Base-by-base conservation (phyloP, 2,888 invertebrate species). In the Dasysyrphus albostriatus region DNA sequence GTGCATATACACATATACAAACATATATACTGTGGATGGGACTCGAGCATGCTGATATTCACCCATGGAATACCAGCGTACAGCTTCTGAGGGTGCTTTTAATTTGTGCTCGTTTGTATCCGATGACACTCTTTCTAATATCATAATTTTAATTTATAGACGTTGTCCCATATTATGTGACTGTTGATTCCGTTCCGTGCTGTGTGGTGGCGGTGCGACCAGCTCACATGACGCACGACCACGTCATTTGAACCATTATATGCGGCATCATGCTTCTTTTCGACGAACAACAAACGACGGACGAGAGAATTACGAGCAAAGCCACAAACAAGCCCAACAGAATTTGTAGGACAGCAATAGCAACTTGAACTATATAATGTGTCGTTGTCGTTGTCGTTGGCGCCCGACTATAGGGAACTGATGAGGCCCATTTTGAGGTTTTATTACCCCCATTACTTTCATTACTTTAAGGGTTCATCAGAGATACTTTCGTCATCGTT, bases 141-240 rank as follows among this genome's bases (percentile, higher is more conserved):
- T 84, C 88, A 88, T 88, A 88, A 88, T 88, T 88, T 88, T 88
- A 88, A 88, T 88, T 88, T 88, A 88, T 88, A 88, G 88, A 88
- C 76, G 72, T 76, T 84, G 80, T 84, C 72, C 75, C 76, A 84
- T 84, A 80, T 83, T 70, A 83, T 83, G 83, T 80, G 80, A 79
- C 74, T 83, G 79, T 70, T 83, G 78, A 79, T 83, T 73, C 32
- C 47, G 32, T 47, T 12, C 73, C 69, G 42, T 79, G 69, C 49
- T 39, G 67, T 42, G 37, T 24, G 67, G 58, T 19, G 58, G 73
- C 59, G 59, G 59, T 59, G 67, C 49, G 59, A 34, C 54, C 51
- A 74, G 83, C 84, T 84, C 80, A 84, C 76, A 80, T 80, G 84
- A 80, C 80, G 76, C 80, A 80, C 80, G 75, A 78, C 80, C 69